Evolutionary conservation across 2,113 vertebrate genomes (phyloP), one percentile per base, ranked within the genome.

Genomic region (Vanacampus margaritifer): DNA sequence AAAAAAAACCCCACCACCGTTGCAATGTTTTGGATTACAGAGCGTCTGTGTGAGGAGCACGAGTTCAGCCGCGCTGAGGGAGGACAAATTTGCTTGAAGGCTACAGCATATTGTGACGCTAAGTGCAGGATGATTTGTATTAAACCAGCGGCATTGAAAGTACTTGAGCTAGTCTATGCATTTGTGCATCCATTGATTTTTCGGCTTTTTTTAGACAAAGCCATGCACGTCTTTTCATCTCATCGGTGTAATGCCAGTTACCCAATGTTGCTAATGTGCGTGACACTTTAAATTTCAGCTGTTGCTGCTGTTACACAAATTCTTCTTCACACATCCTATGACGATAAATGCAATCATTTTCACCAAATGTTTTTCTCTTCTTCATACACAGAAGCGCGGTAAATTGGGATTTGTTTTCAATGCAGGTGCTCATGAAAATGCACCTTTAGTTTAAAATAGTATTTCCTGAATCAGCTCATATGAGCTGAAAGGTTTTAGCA

Each of bases 391-490:
- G 19, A 48, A 48, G 19, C 46, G 2, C 19, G 8, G 19, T 8
- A 48, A 48, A 67, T 48, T 66, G 21, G 39, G 24, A 24, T 3
- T 23, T 66, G 69, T 45, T 64, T 50, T 54, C 72, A 71, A 80
- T 72, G 71, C 76, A 87, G 79, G 71, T 79, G 69, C 72, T 64
- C 1, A 16, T 58, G 28, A 35, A 26, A 56, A 35, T 21, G 56
- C 19, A 58, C 19, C 46, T 48, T 7, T 21, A 48, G 19, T 21
- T 7, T 6, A 10, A 46, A 46, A 46, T 48, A 48, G 21, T 48
- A 3, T 48, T 48, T 48, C 46, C 19, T 48, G 19, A 48, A 21
- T 48, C 7, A 48, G 46, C 46, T 8, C 19, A 46, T 46, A 46
- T 16, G 16, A 46, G 16, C 14, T 17, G 16, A 46, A 46, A 19